phyloP scores from a whole-genome alignment of 1,140 invertebrate species.

The Cotesia typhae region DNA sequence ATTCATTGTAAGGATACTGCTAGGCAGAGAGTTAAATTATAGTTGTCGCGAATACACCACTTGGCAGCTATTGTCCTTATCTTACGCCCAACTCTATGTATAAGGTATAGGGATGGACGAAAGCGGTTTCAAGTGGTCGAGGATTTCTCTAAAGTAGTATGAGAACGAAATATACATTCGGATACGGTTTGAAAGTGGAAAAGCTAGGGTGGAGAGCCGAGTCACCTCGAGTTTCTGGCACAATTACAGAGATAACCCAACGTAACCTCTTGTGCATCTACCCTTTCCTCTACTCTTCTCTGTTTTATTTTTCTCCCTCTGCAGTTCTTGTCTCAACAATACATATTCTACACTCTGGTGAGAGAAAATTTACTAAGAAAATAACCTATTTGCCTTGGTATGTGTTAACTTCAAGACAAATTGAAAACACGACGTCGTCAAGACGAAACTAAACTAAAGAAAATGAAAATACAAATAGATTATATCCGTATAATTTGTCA shows the following conservation, averaged over 20 bases:
- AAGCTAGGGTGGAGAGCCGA: slow-evolving; percentile 25
- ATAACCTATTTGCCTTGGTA: background rate
- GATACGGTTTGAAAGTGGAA: slow-evolving; percentile 28
- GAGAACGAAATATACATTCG: slow-evolving; percentile 30
- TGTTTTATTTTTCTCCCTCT: slow-evolving; percentile 13
- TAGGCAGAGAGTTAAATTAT: slow-evolving; percentile 28
- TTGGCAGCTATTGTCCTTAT: slow-evolving; percentile 51
- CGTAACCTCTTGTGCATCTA: slow-evolving; percentile 9
- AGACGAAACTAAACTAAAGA: too few relatives aligned
- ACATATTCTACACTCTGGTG: background rate
- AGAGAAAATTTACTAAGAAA: slow-evolving; percentile 8
- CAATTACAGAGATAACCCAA: slow-evolving; percentile 41
- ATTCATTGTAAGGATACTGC: slow-evolving; percentile 10
- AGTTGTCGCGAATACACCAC: slow-evolving; percentile 39
- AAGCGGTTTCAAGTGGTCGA: slow-evolving; percentile 30
- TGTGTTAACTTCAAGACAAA: slow-evolving; percentile 3
- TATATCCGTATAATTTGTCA: too few relatives aligned
- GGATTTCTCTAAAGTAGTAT: slow-evolving; percentile 16
- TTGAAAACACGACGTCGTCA: background rate
- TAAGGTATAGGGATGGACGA: slow-evolving; percentile 25
- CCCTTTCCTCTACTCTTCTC: background rate
- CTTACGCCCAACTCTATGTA: slow-evolving; percentile 14
- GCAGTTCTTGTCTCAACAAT: background rate
- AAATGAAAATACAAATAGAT: too few relatives aligned
- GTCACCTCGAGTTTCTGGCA: slow-evolving; percentile 31